A percentile compares a stretch with the other conserved stretches of the same genome.
Evolutionary conservation across 2,797 vertebrate genomes (phyloP).

Genomic region (Dipus sagitta): DNA sequence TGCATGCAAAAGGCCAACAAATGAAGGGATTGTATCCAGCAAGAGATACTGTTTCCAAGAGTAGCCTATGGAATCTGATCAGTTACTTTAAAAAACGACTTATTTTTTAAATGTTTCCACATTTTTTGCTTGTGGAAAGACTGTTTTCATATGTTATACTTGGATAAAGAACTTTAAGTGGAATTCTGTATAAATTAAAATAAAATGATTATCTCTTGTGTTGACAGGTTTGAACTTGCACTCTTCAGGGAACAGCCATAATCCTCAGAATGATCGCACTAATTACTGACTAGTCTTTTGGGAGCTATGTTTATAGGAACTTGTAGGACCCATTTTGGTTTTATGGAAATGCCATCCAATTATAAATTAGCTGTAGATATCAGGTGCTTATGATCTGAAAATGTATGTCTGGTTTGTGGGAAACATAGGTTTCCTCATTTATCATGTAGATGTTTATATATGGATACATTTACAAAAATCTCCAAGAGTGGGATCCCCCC

Average conservation of each 20-base stretch:
- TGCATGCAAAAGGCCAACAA: slow-evolving; percentile 90
- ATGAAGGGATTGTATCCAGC: slow-evolving; percentile 85
- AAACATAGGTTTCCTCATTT: slow-evolving; percentile 63
- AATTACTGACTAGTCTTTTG: slow-evolving; percentile 77
- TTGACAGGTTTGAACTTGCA: slow-evolving; percentile 86
- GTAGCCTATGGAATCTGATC: slow-evolving; percentile 82
- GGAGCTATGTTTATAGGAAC: slow-evolving; percentile 79
- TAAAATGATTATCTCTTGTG: slow-evolving; percentile 82
- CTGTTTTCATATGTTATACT: slow-evolving; percentile 88
- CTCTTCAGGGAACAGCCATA: slow-evolving; percentile 87
- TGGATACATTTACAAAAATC: slow-evolving; percentile 74
- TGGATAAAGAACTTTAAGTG: slow-evolving; percentile 84
- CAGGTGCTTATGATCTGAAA: slow-evolving; percentile 80
- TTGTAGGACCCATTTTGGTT: slow-evolving; percentile 81
- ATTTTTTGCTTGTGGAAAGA: slow-evolving; percentile 90
- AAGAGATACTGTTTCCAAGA: slow-evolving; percentile 84
- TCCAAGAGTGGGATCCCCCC: slow-evolving; percentile 58
- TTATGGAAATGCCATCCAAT: slow-evolving; percentile 69
- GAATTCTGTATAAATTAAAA: slow-evolving; percentile 85
- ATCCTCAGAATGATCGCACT: slow-evolving; percentile 74
- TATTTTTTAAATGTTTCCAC: slow-evolving; percentile 87
- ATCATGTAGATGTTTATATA: slow-evolving; percentile 80
- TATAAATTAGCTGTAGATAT: slow-evolving; percentile 77
- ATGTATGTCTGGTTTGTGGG: slow-evolving; percentile 64
- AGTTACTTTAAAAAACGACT: slow-evolving; percentile 81